A percentile compares a stretch with the other conserved stretches of the same genome.
phyloP scores from a whole-genome alignment of 2,113 vertebrate genomes.

The Pterocles gutturalis region DNA sequence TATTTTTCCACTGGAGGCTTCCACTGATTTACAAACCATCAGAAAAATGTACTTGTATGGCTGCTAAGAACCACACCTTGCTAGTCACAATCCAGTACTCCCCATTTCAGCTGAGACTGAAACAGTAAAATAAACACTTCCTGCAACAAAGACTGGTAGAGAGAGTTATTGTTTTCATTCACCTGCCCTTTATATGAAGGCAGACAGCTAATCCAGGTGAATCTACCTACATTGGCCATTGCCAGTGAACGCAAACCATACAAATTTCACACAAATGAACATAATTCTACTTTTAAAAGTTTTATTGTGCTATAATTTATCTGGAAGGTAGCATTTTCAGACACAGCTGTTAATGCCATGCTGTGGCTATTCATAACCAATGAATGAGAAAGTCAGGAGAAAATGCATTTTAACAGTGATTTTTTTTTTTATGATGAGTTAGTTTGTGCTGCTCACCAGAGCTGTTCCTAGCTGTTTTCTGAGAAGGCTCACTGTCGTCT shows the following conservation, averaged over 20 bases:
- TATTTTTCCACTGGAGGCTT: conserved; percentile 42
- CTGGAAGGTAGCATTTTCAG: not conserved
- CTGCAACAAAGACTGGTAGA: conserved; percentile 56
- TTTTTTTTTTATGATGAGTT: not conserved
- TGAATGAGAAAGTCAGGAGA: not conserved
- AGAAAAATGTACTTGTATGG: conserved; percentile 7
- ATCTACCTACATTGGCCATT: conserved; percentile 62
- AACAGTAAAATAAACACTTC: conserved; percentile 69
- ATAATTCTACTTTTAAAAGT: not conserved
- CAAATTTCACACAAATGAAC: conserved; percentile 18
- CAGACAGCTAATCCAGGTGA: conserved; percentile 72
- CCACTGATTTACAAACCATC: conserved; percentile 56
- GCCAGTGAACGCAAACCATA: conserved; percentile 38
- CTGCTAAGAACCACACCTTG: conserved; percentile 66
- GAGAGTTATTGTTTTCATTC: conserved; percentile 66
- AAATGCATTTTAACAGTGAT: not conserved
- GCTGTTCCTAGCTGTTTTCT: not conserved
- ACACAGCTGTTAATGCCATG: not conserved
- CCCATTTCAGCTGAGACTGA: conserved; percentile 59
- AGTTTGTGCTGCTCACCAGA: conserved; percentile 26
- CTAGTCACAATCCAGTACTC: conserved; percentile 57
- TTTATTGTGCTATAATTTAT: not conserved
- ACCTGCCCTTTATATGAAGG: conserved; percentile 65
- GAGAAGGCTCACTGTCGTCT: not conserved
- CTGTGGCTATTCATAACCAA: not conserved